phyloP scores from a whole-genome alignment of 2,888 invertebrate species.

The Alentia gelatinosa region DNA sequence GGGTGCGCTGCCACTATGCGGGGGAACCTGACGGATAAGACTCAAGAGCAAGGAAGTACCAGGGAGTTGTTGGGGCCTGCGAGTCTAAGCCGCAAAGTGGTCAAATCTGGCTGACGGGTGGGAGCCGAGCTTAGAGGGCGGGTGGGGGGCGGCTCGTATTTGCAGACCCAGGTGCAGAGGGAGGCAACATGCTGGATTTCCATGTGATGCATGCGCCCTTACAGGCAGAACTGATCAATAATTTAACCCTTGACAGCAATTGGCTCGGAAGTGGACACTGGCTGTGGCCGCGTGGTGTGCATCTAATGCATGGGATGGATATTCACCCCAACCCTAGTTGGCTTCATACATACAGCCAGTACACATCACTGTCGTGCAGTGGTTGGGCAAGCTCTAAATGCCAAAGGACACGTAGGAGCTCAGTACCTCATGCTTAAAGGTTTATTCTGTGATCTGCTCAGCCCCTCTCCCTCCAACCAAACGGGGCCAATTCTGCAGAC shows the following conservation, averaged over 20 bases:
- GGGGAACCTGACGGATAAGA: too few species aligned
- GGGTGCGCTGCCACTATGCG: too few species aligned
- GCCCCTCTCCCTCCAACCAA: too few species aligned
- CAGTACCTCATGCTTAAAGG: background rate
- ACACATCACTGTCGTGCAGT: background rate
- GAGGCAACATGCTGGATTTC: background rate
- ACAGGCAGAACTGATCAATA: background rate
- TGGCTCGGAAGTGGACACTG: background rate
- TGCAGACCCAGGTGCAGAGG: background rate
- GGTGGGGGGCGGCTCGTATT: background rate
- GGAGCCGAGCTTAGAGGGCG: background rate
- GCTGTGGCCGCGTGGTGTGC: background rate
- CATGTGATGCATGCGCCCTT: conserved; percentile 1
- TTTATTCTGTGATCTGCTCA: background rate
- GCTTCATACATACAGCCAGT: background rate
- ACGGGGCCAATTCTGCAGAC: background rate
- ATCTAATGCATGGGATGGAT: background rate
- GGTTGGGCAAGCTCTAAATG: too few species aligned
- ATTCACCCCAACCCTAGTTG: background rate
- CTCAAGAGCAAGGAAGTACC: too few species aligned
- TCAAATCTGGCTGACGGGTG: background rate
- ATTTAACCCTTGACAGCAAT: background rate
- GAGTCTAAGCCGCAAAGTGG: background rate
- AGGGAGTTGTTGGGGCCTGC: too few species aligned
- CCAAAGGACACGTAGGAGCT: too few species aligned